Conservation (phyloP, 2,113 vertebrate species). For the Cyprichromis sp. region DNA sequence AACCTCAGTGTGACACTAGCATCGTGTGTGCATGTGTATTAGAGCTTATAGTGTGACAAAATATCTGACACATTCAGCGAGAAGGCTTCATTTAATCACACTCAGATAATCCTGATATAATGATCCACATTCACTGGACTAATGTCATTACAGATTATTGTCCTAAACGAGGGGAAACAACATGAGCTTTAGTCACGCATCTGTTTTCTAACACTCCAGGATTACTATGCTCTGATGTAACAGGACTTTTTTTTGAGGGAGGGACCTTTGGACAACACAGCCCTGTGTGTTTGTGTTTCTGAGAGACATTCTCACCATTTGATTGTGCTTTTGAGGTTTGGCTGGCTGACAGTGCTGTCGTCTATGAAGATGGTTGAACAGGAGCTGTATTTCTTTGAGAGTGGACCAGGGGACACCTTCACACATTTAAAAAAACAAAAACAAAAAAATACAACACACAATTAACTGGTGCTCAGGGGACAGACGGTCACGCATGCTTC, state of each 20-base stretch:
- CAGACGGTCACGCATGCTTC: neutral
- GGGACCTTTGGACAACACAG: neutral
- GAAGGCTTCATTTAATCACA: neutral
- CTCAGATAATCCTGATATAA: neutral
- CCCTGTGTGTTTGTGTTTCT: neutral
- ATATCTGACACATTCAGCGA: neutral
- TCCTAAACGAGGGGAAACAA: neutral
- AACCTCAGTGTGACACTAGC: neutral
- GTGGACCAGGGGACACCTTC: conserved; percentile 87
- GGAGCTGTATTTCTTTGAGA: conserved; percentile 95
- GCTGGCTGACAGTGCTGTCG: conserved; percentile 98
- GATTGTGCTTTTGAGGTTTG: conserved; percentile 99
- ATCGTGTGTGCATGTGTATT: conserved; percentile 27
- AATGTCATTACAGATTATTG: neutral
- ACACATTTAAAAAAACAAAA: neutral
- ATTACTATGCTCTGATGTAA: conserved; percentile 13
- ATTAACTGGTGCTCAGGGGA: neutral
- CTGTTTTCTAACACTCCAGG: neutral
- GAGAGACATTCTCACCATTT: conserved; percentile 84
- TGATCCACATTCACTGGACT: neutral
- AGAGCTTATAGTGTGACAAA: neutral
- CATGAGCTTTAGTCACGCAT: conserved; percentile 4
- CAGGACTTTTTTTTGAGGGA: neutral
- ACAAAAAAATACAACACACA: neutral
- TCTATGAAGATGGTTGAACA: conserved; percentile 98